phyloP scores from a whole-genome alignment of 2,113 vertebrate genomes.

The Recurvirostra avosetta region DNA sequence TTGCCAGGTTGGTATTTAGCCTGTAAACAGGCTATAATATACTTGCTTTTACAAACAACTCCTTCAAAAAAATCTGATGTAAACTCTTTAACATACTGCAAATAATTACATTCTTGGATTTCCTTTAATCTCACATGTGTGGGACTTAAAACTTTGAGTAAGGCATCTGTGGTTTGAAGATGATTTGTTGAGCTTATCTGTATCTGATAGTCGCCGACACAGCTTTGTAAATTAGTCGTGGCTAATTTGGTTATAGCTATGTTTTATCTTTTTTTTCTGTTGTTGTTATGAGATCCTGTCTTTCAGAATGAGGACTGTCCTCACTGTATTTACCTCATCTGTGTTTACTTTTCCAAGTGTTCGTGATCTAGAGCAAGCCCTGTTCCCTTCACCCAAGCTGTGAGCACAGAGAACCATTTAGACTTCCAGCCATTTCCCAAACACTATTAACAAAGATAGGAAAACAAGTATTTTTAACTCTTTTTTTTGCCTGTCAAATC shows the following conservation, averaged over 20 bases:
- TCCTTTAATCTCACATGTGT: neutral
- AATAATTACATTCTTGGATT: neutral
- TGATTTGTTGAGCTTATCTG: neutral
- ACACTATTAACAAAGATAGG: neutral
- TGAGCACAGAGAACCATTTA: neutral
- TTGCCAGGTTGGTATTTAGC: neutral
- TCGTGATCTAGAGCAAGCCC: neutral
- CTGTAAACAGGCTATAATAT: neutral
- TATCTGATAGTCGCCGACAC: neutral
- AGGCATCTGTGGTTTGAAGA: neutral
- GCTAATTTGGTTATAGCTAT: neutral
- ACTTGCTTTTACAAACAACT: neutral
- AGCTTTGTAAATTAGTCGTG: neutral
- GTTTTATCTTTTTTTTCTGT: neutral
- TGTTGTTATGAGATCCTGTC: neutral
- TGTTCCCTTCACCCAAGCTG: neutral
- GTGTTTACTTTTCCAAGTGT: neutral
- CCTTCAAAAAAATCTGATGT: neutral
- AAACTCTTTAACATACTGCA: neutral
- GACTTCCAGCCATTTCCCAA: neutral
- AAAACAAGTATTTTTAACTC: neutral
- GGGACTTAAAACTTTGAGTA: neutral
- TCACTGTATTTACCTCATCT: neutral
- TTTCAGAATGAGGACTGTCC: neutral
- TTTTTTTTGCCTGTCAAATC: neutral